Conservation (phyloP, 2,888 invertebrate species). For the Formica aserva region DNA sequence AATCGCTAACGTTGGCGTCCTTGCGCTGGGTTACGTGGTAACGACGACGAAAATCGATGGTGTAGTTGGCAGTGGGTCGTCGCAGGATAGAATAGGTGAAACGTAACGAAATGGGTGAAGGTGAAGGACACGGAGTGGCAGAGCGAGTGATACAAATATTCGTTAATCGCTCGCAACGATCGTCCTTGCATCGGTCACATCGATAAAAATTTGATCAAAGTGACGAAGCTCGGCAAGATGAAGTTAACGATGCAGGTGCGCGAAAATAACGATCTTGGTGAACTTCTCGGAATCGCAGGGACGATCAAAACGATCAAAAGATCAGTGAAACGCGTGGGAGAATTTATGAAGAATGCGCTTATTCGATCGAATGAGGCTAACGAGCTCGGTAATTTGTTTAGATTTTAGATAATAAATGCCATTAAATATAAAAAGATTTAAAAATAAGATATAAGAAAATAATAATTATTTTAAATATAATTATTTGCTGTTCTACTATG, state of each 20-base stretch:
- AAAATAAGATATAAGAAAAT: background rate
- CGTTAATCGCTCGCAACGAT: conserved; percentile 70
- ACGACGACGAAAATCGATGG: conserved; percentile 73
- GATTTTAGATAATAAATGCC: conserved; percentile 3
- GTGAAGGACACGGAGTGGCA: conserved; percentile 72
- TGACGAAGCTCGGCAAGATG: conserved; percentile 24
- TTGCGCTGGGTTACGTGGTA: conserved; percentile 71
- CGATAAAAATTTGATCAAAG: conserved; percentile 60
- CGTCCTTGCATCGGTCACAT: conserved; percentile 67
- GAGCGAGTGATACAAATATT: conserved; percentile 72
- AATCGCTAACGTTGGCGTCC: conserved; percentile 58
- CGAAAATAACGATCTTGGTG: conserved; percentile 29
- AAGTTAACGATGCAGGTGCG: conserved; percentile 23
- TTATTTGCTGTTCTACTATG: background rate
- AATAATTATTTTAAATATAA: background rate
- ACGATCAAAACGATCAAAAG: conserved; percentile 19
- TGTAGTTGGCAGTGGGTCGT: conserved; percentile 67
- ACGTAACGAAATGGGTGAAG: conserved; percentile 72
- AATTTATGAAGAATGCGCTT: conserved; percentile 4
- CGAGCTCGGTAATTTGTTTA: conserved; percentile 16
- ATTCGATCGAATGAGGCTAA: background rate
- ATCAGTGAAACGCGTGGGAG: background rate
- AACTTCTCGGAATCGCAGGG: conserved; percentile 33
- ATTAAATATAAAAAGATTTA: background rate
- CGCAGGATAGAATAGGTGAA: conserved; percentile 68